A percentile compares a stretch with the other conserved stretches of the same genome.
Conservation (phyloP, 1,140 invertebrate species). For the Ceratina japonica region DNA sequence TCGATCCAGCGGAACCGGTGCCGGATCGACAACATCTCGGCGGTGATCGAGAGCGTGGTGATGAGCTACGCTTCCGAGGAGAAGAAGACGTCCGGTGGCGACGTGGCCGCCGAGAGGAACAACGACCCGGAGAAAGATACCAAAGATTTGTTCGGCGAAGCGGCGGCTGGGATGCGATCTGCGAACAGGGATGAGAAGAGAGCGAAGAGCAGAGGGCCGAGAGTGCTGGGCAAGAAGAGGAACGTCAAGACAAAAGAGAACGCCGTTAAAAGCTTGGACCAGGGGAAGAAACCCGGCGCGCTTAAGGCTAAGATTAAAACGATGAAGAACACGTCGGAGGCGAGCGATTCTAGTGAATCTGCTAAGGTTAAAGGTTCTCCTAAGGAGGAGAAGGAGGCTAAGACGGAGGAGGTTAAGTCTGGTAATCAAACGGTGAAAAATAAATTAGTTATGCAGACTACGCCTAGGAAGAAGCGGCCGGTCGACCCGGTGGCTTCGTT, state of each 20-base stretch:
- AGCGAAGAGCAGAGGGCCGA: constrained; percentile 56
- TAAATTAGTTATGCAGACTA: constrained; percentile 15
- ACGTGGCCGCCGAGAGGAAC: constrained; percentile 27
- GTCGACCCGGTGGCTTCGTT: constrained; percentile 60
- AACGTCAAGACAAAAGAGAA: constrained; percentile 66
- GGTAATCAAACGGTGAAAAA: constrained; percentile 2
- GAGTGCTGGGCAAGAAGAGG: constrained; percentile 67
- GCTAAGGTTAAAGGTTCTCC: constrained; percentile 19
- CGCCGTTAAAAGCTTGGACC: not conserved
- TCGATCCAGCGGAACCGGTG: constrained; percentile 73
- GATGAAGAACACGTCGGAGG: constrained; percentile 12
- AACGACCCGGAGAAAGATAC: constrained; percentile 28
- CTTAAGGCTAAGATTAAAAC: not conserved
- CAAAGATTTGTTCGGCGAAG: constrained; percentile 37
- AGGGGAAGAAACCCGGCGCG: not conserved
- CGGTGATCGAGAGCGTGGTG: constrained; percentile 69
- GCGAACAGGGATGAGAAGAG: constrained; percentile 12
- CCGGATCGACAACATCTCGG: constrained; percentile 68
- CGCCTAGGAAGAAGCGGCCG: constrained; percentile 57
- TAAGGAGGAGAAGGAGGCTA: constrained; percentile 19
- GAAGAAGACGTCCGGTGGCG: constrained; percentile 30
- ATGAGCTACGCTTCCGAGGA: constrained; percentile 51
- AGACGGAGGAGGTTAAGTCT: not conserved
- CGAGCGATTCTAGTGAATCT: constrained; percentile 4
- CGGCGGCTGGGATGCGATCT: not conserved